Conservation (phyloP, 2,888 invertebrate species). For the Dermolepida albohirtum region DNA sequence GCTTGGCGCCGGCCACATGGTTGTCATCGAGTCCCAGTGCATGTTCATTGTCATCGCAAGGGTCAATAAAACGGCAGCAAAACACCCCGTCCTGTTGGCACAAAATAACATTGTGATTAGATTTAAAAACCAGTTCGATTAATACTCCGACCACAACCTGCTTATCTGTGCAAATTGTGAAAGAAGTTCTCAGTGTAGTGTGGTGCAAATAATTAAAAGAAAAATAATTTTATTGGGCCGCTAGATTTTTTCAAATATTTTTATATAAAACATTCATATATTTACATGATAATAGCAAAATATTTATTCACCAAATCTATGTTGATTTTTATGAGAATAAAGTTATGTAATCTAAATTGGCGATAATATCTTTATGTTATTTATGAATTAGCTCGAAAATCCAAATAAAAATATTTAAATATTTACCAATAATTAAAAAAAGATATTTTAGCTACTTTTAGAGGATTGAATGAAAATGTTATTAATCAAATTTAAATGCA, state of each 20-base stretch:
- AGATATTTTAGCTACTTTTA: too few relatives aligned
- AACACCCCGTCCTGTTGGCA: slow-evolving; percentile 64
- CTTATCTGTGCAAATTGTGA: slow-evolving; percentile 44
- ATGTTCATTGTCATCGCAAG: slow-evolving; percentile 63
- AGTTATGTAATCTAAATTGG: too few relatives aligned
- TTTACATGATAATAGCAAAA: too few relatives aligned
- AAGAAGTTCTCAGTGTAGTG: slow-evolving; percentile 34
- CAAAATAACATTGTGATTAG: slow-evolving; percentile 40
- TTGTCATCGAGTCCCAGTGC: slow-evolving; percentile 62
- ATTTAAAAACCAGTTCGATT: slow-evolving; percentile 14
- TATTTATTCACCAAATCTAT: too few relatives aligned
- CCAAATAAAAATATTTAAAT: too few relatives aligned
- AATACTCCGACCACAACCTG: slow-evolving; percentile 42
- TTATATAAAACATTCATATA: too few relatives aligned
- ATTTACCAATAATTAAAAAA: too few relatives aligned
- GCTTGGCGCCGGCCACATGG: slow-evolving; percentile 56
- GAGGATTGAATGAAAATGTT: too few relatives aligned
- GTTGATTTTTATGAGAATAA: too few relatives aligned
- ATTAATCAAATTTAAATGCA: too few relatives aligned
- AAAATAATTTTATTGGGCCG: slow-evolving; percentile 12
- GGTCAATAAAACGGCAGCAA: slow-evolving; percentile 66
- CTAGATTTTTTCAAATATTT: slow-evolving; percentile 3
- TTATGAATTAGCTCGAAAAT: too few relatives aligned
- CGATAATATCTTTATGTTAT: too few relatives aligned
- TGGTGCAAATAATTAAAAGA: slow-evolving; percentile 40